phyloP scores from a whole-genome alignment of 2,113 vertebrate species.

The Neotoma lepida region DNA sequence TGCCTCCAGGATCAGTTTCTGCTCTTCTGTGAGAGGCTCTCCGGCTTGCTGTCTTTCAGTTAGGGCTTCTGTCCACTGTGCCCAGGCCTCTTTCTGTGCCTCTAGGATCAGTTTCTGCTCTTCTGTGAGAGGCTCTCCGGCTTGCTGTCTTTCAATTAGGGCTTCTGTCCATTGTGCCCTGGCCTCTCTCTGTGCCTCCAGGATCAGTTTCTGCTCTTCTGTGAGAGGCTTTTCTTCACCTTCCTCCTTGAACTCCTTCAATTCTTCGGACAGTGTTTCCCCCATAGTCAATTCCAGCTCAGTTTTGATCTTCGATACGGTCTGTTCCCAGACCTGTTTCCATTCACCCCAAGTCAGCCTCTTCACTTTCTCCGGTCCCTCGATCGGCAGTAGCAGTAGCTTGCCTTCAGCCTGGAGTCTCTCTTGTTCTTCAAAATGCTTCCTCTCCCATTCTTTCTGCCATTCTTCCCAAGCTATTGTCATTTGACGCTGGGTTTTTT shows the following conservation, averaged over 20 bases:
- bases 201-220: no score
- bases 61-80: no score
- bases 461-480: conserved; percentile 24
- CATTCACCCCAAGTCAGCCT: not conserved
- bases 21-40: no score
- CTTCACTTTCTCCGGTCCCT: not conserved
- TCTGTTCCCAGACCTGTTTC: conserved; percentile 10
- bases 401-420: not conserved
- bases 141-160: no score
- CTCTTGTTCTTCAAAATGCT: not conserved
- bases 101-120: no score
- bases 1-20: no score
- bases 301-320: not conserved
- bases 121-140: no score
- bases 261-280: not conserved
- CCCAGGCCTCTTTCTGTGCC: no score
- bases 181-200: no score
- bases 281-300: not conserved
- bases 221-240: not conserved
- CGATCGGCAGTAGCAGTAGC: not conserved
- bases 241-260: not conserved
- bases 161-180: no score
- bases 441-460: conserved; percentile 30
- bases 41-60: no score
- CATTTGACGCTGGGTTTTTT: not conserved